Conservation (phyloP, 2,797 vertebrate species). For the Rhinoraja longicauda region DNA sequence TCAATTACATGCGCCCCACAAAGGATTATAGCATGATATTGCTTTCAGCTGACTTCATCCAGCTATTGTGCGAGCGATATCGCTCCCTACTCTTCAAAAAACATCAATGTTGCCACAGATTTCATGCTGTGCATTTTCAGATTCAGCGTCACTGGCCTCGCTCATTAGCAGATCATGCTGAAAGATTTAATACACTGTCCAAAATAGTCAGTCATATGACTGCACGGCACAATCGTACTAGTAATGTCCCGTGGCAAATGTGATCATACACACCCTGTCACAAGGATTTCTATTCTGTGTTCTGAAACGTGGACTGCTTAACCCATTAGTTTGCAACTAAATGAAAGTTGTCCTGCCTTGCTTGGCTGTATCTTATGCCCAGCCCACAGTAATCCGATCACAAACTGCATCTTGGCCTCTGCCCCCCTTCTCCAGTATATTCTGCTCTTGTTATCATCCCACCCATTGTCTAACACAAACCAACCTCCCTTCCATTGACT, state of each 20-base stretch:
- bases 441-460: no score
- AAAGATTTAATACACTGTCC: not conserved
- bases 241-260: not conserved
- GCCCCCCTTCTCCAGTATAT: no score
- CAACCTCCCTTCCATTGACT: no score
- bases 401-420: no score
- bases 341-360: no score
- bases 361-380: no score
- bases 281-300: not conserved
- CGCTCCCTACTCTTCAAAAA: not conserved
- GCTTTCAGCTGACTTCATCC: not conserved
- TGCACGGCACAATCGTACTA: not conserved
- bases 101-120: not conserved
- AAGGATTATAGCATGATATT: not conserved
- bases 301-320: not conserved
- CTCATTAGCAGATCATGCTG: not conserved
- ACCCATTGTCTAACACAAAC: no score
- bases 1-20: not conserved
- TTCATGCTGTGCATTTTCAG: not conserved
- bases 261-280: not conserved
- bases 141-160: not conserved
- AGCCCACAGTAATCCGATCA: no score
- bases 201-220: not conserved
- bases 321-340: not conserved
- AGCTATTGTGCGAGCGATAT: not conserved